These are phyloP conservation scores for Sepioteuthis lessoniana DNA, from an alignment of 2,888 invertebrate genomes.

Conservation along the genomic window DNA sequence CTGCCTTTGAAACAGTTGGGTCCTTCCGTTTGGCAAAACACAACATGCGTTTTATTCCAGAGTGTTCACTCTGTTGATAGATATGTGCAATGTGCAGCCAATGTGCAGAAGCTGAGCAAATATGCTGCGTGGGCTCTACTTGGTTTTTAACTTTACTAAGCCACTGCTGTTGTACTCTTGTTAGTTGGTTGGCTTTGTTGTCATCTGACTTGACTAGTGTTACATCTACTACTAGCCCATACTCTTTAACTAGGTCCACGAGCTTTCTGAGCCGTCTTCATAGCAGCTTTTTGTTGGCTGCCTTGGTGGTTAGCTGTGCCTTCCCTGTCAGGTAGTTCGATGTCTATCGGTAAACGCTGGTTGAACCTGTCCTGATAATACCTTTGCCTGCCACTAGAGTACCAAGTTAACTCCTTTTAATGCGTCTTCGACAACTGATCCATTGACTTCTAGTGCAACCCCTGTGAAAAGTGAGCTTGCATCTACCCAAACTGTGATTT, in stretches of 20 bases:
- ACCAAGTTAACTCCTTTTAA: too few relatives aligned
- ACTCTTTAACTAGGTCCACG: too few relatives aligned
- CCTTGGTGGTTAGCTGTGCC: not conserved
- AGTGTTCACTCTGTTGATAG: not conserved
- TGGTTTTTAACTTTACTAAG: not conserved
- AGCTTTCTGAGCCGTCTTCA: not conserved
- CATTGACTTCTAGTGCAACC: too few relatives aligned
- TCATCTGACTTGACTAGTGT: too few relatives aligned
- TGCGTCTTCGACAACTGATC: too few relatives aligned
- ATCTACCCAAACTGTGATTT: too few relatives aligned
- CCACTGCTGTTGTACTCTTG: not conserved
- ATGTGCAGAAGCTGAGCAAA: too few relatives aligned
- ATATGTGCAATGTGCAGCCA: not conserved
- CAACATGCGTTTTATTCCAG: too few relatives aligned
- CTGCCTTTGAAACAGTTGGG: not conserved
- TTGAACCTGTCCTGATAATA: not conserved
- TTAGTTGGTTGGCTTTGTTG: too few relatives aligned
- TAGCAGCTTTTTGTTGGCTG: not conserved
- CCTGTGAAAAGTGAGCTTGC: too few relatives aligned
- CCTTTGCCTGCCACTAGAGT: not conserved
- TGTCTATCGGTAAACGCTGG: not conserved
- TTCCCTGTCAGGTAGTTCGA: not conserved
- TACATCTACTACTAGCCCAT: too few relatives aligned
- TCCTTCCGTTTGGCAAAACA: not conserved
- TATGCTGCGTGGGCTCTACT: not conserved